phyloP scores from a whole-genome alignment of 2,888 invertebrate species.

The Microctonus hyperodae region DNA sequence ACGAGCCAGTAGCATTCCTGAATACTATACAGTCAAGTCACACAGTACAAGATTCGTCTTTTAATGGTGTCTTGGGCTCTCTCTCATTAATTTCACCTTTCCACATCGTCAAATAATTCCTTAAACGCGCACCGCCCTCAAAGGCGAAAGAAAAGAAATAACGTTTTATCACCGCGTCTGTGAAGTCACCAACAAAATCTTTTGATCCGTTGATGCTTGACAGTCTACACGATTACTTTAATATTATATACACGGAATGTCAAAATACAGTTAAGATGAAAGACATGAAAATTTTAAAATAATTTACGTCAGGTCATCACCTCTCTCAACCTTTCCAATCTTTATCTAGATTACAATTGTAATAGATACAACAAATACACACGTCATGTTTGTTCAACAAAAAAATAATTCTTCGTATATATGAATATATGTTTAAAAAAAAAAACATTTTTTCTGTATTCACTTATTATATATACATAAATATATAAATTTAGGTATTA shows the following conservation, averaged over 20 bases:
- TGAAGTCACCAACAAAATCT: slow-evolving; percentile 1
- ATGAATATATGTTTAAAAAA: not conserved
- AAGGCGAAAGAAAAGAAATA: slow-evolving; percentile 4
- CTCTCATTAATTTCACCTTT: slow-evolving; percentile 22
- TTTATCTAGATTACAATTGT: slow-evolving; percentile 23
- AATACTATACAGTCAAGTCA: not conserved
- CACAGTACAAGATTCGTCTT: not conserved
- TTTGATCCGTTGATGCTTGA: slow-evolving; percentile 17
- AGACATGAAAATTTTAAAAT: not conserved
- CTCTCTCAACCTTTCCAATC: slow-evolving; percentile 25
- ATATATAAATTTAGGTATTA: slow-evolving; percentile 38
- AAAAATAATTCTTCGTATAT: not conserved
- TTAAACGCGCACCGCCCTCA: not conserved
- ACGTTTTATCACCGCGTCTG: not conserved
- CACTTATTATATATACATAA: slow-evolving; percentile 32
- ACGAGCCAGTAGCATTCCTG: not conserved
- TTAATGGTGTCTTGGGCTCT: slow-evolving; percentile 10
- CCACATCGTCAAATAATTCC: slow-evolving; percentile 15
- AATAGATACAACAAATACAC: slow-evolving; percentile 13
- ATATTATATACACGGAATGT: not conserved
- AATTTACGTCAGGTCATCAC: slow-evolving; percentile 1
- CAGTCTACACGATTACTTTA: not conserved
- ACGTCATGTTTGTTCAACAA: slow-evolving; percentile 16
- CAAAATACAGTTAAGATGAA: not conserved
- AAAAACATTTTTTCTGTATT: slow-evolving; percentile 25